Evolutionary conservation across 2,113 vertebrate species (phyloP), one percentile per base, ranked within the genome.

Genomic region (Hylia prasina): DNA sequence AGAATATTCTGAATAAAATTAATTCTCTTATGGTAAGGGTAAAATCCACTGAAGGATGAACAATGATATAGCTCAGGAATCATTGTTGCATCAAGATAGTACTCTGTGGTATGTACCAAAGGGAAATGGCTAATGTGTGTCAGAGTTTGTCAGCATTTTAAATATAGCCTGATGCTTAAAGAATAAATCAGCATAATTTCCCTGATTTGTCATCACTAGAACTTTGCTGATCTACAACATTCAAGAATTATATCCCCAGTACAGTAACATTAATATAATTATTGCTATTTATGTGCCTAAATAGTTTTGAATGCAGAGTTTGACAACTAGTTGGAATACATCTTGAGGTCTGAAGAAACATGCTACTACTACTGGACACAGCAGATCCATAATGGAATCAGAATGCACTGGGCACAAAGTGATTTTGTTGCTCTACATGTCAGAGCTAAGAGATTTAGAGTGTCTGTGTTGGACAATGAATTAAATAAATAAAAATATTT

Each of bases 141-240:
- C 37, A 53, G 42, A 89, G 12, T 73, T 80, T 70, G 50, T 65
- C 45, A 54, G 71, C 2, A 60, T 60, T 86, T 80, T 78, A 86
- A 68, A 51, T 45, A 40, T 2, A 44, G 28, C 22, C 37, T 61
- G 12, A 61, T 54, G 68, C 25, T 77, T 92, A 69, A 65, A 23
- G 68, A 80, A 83, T 89, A 83, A 82, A 91, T 73, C 37, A 69
- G 20, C 31, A 54, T 39, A 40, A 95, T 91, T 87, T 51, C 23
- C 23, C 35, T 64, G 24, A 63, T 83, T 73, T 61, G n/a, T 76
- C 58, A 83, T 56, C 37, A n/a, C 63, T 51, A 77, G 31, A 65
- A n/a, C 20, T 89, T 71, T 91, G 24, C 48, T 88, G 44, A 40
- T 80, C 47, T 76, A 39, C 75, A 72, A 24, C 14, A 90, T 33